A percentile compares a stretch with the other conserved stretches of the same genome.
Evolutionary conservation across 2,888 invertebrate species (phyloP).

Genomic region (Lycia hirtaria): DNA sequence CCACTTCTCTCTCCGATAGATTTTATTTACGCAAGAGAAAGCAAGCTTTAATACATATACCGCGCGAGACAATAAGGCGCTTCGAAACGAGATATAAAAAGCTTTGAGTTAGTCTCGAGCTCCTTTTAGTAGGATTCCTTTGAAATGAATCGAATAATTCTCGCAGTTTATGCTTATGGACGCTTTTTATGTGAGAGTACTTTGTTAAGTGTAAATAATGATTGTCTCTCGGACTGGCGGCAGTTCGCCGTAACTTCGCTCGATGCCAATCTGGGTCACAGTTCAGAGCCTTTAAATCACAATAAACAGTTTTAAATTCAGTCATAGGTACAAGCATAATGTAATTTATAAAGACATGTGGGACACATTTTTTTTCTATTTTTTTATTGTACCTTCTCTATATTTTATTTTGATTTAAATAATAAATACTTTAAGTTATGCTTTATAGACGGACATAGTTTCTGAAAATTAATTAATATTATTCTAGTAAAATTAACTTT

Average conservation of each 20-base stretch:
- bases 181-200: constrained; percentile 69
- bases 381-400: too few species aligned
- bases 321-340: background rate
- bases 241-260: constrained; percentile 28
- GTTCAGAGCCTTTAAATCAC: background rate
- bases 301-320: background rate
- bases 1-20: constrained; percentile 77
- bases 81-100: constrained; percentile 83
- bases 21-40: constrained; percentile 85
- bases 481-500: too few species aligned
- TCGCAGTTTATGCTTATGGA: constrained; percentile 75
- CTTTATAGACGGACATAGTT: too few species aligned
- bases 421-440: too few species aligned
- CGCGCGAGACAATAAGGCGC: constrained; percentile 83
- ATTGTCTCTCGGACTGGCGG: constrained; percentile 46
- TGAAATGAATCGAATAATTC: constrained; percentile 85
- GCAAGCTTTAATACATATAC: constrained; percentile 84
- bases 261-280: constrained; percentile 1
- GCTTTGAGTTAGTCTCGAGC: constrained; percentile 83
- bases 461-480: too few species aligned
- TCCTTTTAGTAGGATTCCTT: constrained; percentile 83
- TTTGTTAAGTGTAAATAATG: constrained; percentile 72
- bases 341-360: background rate
- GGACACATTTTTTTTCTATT: background rate
- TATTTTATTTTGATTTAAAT: too few species aligned